Evolutionary conservation across 2,113 vertebrate species (phyloP).

Genomic region (Alaudala cheleensis): DNA sequence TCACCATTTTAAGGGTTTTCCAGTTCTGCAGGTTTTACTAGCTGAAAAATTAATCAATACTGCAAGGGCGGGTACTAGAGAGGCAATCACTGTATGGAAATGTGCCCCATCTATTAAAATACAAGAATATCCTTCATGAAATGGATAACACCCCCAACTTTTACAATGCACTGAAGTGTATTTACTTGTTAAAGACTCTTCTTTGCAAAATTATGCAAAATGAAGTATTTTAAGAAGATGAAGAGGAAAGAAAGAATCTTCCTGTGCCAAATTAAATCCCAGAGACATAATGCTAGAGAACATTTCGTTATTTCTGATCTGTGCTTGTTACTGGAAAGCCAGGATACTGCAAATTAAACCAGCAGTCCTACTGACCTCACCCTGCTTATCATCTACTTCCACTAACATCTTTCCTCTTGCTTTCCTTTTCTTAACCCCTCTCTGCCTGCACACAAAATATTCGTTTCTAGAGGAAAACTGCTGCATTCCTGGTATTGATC

Average conservation of each 20-base stretch:
- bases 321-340: not conserved
- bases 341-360: not conserved
- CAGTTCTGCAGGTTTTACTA: not conserved
- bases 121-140: not conserved
- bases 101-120: not conserved
- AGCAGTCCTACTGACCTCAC: not conserved
- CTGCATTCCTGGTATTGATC: not conserved
- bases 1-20: not conserved
- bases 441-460: not conserved
- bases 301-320: constrained; percentile 25
- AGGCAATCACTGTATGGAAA: not conserved
- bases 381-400: not conserved
- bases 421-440: not conserved
- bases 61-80: not conserved
- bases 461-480: not conserved
- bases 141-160: not conserved
- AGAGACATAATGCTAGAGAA: constrained; percentile 14
- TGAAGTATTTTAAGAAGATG: not conserved
- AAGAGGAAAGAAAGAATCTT: not conserved
- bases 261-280: constrained; percentile 1
- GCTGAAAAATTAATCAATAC: not conserved
- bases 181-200: not conserved
- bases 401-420: not conserved
- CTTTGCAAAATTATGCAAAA: constrained; percentile 6
- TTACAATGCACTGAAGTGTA: not conserved